Evolutionary conservation across 2,888 invertebrate species (phyloP).

Genomic region (Leptinotarsa rubiginosa): DNA sequence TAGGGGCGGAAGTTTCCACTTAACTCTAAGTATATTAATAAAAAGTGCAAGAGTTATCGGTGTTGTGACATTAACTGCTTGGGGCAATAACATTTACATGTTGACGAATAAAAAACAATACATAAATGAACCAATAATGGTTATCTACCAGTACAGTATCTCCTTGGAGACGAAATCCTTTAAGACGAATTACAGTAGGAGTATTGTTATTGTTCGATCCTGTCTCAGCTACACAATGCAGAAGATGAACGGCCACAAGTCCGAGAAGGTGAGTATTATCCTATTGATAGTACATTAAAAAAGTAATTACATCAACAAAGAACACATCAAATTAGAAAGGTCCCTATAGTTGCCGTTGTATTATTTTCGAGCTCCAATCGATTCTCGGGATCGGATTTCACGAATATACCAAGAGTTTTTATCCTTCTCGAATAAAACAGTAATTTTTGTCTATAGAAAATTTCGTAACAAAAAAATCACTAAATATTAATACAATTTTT

Average conservation of each 20-base stretch:
- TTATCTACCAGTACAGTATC: conserved; percentile 38
- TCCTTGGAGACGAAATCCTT: conserved; percentile 30
- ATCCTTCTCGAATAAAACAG: too few relatives aligned
- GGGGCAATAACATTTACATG: conserved; percentile 29
- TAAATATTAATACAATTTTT: too few relatives aligned
- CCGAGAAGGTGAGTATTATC: conserved; percentile 28
- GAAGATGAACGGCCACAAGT: conserved; percentile 36
- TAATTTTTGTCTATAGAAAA: too few relatives aligned
- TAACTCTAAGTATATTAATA: background rate
- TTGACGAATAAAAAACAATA: conserved; percentile 18
- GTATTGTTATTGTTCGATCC: conserved; percentile 29
- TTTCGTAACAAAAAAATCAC: too few relatives aligned
- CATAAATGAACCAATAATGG: conserved; percentile 21
- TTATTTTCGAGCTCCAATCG: too few relatives aligned
- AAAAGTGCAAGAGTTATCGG: conserved; percentile 24
- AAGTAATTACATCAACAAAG: background rate
- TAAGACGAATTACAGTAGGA: conserved; percentile 10
- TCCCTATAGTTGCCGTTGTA: too few relatives aligned
- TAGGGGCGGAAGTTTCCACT: too few relatives aligned
- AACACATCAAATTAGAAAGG: too few relatives aligned
- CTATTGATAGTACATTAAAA: background rate
- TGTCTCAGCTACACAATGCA: conserved; percentile 53
- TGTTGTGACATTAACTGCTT: conserved; percentile 18
- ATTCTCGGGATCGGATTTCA: too few relatives aligned
- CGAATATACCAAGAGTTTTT: too few relatives aligned